Percentiles rank a stretch among this genome's conserved stretches.
These are phyloP conservation scores for Peromyscus leucopus DNA, from an alignment of 2,113 vertebrate genomes.

Conservation along the genomic window DNA sequence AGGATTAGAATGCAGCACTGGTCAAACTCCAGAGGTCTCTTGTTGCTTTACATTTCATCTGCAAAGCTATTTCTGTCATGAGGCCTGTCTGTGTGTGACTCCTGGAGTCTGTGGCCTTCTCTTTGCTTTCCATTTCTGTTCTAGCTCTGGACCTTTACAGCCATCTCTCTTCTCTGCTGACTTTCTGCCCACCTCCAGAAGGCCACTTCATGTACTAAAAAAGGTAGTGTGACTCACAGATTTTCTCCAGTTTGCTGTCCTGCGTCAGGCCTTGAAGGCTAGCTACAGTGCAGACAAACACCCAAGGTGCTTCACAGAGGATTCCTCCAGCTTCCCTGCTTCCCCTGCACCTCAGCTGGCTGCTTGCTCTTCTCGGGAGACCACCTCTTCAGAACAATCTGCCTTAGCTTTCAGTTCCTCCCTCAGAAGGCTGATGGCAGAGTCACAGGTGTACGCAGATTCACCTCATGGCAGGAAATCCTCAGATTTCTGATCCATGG, in stretches of 20 bases:
- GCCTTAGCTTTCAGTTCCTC: background rate
- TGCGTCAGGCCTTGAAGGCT: background rate
- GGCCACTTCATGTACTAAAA: background rate
- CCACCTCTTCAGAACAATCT: background rate
- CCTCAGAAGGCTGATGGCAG: background rate
- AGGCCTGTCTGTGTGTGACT: background rate
- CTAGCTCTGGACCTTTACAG: background rate
- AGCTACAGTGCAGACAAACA: background rate
- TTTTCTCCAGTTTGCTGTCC: background rate
- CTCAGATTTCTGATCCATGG: background rate
- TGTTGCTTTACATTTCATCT: background rate
- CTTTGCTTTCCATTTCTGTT: background rate
- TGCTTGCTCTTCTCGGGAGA: background rate
- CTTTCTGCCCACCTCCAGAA: background rate
- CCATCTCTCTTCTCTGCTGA: background rate
- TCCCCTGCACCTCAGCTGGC: background rate
- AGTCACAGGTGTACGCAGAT: background rate
- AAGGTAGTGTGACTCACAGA: background rate
- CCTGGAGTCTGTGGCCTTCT: background rate
- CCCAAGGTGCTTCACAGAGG: too few relatives aligned
- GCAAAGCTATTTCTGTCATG: background rate
- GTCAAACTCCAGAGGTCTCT: background rate
- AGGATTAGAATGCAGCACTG: background rate
- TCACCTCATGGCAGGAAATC: rapidly evolving
- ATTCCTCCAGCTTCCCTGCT: background rate